A percentile compares a stretch with the other conserved stretches of the same genome.
These are phyloP conservation scores for Potorous gilbertii DNA, from an alignment of 2,797 vertebrate species.

Conservation along the genomic window DNA sequence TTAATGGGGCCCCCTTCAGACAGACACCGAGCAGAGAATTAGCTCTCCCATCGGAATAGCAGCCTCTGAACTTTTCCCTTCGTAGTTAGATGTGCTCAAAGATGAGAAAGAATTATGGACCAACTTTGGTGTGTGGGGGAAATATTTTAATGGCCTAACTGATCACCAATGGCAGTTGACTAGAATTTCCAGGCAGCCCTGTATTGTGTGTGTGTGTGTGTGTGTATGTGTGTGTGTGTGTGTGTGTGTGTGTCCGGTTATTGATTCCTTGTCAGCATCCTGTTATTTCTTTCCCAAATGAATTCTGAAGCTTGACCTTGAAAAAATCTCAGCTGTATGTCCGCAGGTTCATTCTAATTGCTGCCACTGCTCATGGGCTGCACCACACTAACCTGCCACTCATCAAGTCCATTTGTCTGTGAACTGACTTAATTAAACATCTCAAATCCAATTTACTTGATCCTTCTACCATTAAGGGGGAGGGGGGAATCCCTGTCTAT, in stretches of 20 bases:
- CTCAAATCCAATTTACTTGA: conserved; percentile 84
- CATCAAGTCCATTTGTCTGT: conserved; percentile 82
- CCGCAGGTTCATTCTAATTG: conserved; percentile 82
- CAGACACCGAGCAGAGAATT: conserved; percentile 8
- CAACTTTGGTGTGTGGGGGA: conserved; percentile 50
- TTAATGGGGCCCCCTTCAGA: not conserved
- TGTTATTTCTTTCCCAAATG: conserved; percentile 82
- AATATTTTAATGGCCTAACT: conserved; percentile 46
- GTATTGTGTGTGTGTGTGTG: conserved; percentile 67
- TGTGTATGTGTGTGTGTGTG: not conserved
- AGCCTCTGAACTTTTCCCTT: conserved; percentile 44
- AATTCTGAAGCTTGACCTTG: conserved; percentile 82
- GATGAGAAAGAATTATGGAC: conserved; percentile 21
- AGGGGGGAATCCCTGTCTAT: conserved; percentile 57
- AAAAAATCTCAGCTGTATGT: conserved; percentile 74
- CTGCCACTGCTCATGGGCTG: conserved; percentile 81
- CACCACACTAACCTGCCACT: conserved; percentile 78
- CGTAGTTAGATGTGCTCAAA: conserved; percentile 29
- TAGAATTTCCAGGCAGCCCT: conserved; percentile 69
- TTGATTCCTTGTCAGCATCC: conserved; percentile 81
- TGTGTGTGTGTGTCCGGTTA: conserved; percentile 69
- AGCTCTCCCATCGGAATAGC: not conserved
- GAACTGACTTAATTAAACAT: conserved; percentile 86
- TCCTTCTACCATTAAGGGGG: conserved; percentile 66
- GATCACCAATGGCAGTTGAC: conserved; percentile 56